Evolutionary conservation across 2,113 vertebrate genomes (phyloP), one percentile per base, ranked within the genome.

Genomic region (Orcinus orca): DNA sequence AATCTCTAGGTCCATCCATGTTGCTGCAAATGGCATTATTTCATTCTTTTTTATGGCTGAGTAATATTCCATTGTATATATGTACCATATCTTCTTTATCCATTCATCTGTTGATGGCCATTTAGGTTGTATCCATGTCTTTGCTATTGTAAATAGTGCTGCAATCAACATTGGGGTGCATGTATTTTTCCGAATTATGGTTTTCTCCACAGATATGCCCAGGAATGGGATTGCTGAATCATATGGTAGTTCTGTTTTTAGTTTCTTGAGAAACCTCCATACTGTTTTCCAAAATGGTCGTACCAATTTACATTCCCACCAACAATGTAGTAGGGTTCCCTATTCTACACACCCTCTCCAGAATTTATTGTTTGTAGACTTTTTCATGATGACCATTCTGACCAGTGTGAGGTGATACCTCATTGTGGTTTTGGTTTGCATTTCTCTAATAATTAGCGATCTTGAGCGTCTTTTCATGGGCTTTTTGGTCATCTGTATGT

Each of bases 61-160:
- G 9, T 50, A 33, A 77, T 50, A 50, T 77, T 33, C 47, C 9
- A 20, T 33, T 50, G 29, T 50, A 77, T 50, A 77, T 50, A 33
- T 50, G 29, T 20, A 50, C 44, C 1, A 3, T 44, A 31, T 77
- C 31, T 50, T 50, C 44, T 77, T 50, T 50, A 50, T 7, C 17
- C 17, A 33, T 77, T 50, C 74, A 50, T 7, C 44, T 20, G 44
- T 12, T 50, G 17, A 33, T 20, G 74, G 74, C 11, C 15, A 50
- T 33, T 77, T 21, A 20, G 9, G 74, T 20, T 77, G 74, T 10
- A 33, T 50, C 44, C 29, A 33, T 12, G 29, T 50, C 29, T 29
- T 50, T 2, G 17, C 47, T 50, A 33, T 21, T 33, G 17, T 50
- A 77, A 33, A 50, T 3, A 50, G 44, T 0, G 0, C 44, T 33